These are phyloP conservation scores for Meloidogyne exigua DNA, from an alignment of 1,140 invertebrate species.

Conservation along the genomic window DNA sequence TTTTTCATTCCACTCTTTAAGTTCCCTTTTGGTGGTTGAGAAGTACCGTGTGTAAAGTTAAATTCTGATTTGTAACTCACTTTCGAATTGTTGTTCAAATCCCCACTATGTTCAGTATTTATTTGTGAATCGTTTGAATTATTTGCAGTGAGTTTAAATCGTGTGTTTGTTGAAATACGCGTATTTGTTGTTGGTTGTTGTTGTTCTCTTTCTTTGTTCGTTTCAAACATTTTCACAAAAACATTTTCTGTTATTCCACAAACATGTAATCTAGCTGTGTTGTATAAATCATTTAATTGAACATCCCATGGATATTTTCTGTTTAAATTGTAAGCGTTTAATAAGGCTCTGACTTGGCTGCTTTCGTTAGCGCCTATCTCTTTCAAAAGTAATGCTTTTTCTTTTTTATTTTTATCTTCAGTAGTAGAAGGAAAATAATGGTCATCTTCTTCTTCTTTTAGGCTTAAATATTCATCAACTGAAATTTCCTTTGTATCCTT, in stretches of 20 bases:
- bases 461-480: not conserved
- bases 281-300: not conserved
- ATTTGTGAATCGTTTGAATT: too few relatives aligned
- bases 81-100: too few relatives aligned
- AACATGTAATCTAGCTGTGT: not conserved
- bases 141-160: too few relatives aligned
- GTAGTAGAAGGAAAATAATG: not conserved
- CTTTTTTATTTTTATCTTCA: not conserved
- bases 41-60: too few relatives aligned
- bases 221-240: not conserved
- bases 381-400: not conserved
- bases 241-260: not conserved
- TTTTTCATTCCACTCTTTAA: too few relatives aligned
- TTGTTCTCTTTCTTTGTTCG: not conserved
- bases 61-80: too few relatives aligned
- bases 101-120: too few relatives aligned
- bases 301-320: not conserved
- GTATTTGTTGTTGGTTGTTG: too few relatives aligned
- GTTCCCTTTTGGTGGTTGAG: too few relatives aligned
- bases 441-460: not conserved
- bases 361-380: not conserved
- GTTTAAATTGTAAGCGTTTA: not conserved
- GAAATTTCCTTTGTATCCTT: not conserved
- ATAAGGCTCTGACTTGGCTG: not conserved
- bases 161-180: too few relatives aligned